Evolutionary conservation across 1,140 invertebrate genomes (phyloP), one percentile per base, ranked within the genome.

Genomic region (Cydia amplana): DNA sequence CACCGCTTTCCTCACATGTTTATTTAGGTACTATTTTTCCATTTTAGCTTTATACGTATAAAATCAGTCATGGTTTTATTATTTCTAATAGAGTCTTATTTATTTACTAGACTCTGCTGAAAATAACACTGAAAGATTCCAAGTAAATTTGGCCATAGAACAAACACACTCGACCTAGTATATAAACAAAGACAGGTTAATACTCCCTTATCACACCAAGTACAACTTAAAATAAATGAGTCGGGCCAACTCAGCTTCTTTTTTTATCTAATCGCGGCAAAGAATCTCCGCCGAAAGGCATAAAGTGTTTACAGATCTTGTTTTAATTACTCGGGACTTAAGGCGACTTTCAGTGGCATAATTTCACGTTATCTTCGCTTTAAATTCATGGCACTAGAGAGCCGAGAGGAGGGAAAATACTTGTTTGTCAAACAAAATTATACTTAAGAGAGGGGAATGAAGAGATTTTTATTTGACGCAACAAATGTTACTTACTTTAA

Each of bases 301-400:
- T 43, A 70, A 70, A 70, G 5, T 70, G 65, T 70, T 40, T 70
- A 70, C 36, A 70, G 65, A 70, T 70, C 65, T 20, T 7, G 65
- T 40, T 70, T 70, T 70, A 70, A 70, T 70, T 70, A 70, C 65
- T 60, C 1, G 65, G 16, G 25, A 28, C 25, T 67, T 28, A 67
- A 32, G 28, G 20, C 55, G 18, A 70, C 28, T 70, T 70, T 70
- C 32, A 12, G 55, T 60, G 65, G 65, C 28, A 70, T 65, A 65
- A 65, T 70, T 36, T 70, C n/a, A 36, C 65, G 32, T 70, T 70
- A 70, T 70, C 64, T 65, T 6, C 32, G 65, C 32, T 43, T 36
- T 36, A 36, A 36, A 36, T 70, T 70, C 9, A 36, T 65, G 25
- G 32, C 36, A 40, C 55, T 60, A 60, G 20, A 51, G 49, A n/a